Conservation (phyloP, 1,140 invertebrate species). For the Papilio machaon region DNA sequence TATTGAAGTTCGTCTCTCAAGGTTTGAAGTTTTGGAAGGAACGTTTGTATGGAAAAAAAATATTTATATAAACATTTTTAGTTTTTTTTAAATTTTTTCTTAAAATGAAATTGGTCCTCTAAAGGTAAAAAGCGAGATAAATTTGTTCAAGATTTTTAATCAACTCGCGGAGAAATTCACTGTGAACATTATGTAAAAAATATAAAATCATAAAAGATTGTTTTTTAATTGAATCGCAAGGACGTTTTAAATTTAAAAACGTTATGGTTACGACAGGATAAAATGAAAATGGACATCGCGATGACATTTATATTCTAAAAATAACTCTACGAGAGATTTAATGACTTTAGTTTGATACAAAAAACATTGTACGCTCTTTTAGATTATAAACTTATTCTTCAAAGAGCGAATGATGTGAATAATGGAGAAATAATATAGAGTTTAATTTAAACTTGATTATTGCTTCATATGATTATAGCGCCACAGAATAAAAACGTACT, state of each 20-base stretch:
- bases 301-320: conserved; percentile 40
- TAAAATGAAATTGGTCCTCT: too few species aligned
- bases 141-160: too few species aligned
- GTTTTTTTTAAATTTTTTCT: too few species aligned
- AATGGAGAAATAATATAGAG: conserved; percentile 53
- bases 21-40: too few species aligned
- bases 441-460: conserved; percentile 49
- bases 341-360: conserved; percentile 36
- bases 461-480: conserved; percentile 45
- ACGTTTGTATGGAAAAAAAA: too few species aligned
- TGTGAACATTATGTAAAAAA: background rate
- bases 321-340: conserved; percentile 33
- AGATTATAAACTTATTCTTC: conserved; percentile 41
- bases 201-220: conserved; percentile 32
- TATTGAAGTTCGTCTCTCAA: too few species aligned
- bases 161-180: too few species aligned
- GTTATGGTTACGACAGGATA: background rate
- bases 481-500: conserved; percentile 20
- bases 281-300: conserved; percentile 38
- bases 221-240: conserved; percentile 23
- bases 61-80: too few species aligned
- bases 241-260: conserved; percentile 28
- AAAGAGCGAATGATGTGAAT: conserved; percentile 41
- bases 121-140: too few species aligned
- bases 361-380: conserved; percentile 30